Evolutionary conservation across 1,140 invertebrate species (phyloP).

Genomic region (Hycleus phaleratus): DNA sequence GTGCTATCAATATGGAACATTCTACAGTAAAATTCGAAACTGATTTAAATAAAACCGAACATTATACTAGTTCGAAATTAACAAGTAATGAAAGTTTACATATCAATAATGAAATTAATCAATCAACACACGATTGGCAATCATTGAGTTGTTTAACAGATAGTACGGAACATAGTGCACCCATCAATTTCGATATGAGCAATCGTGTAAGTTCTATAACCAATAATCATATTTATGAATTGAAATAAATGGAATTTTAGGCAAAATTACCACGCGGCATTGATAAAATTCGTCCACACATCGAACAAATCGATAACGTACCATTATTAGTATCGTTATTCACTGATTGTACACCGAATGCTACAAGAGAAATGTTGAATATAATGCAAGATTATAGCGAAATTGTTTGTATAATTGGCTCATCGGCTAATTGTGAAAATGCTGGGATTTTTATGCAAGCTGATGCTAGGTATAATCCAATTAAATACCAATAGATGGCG

Average conservation of each 20-base stretch:
- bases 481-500: background rate
- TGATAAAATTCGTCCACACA: conserved; percentile 92
- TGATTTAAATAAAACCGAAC: conserved; percentile 32
- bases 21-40: conserved; percentile 59
- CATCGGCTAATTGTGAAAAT: conserved; percentile 81
- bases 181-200: conserved; percentile 84
- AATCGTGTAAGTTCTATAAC: conserved; percentile 62
- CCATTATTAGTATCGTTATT: conserved; percentile 92
- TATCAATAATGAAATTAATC: conserved; percentile 4
- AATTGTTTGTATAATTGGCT: conserved; percentile 85
- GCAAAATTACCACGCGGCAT: conserved; percentile 93
- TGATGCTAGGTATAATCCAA: conserved; percentile 68
- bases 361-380: conserved; percentile 81
- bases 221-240: background rate
- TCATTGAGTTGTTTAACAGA: conserved; percentile 77
- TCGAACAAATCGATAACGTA: conserved; percentile 94
- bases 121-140: conserved; percentile 57
- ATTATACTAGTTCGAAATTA: conserved; percentile 1
- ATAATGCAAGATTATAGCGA: conserved; percentile 97
- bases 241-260: conserved; percentile 40
- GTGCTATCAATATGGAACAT: conserved; percentile 75
- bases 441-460: conserved; percentile 89
- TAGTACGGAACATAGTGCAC: conserved; percentile 81
- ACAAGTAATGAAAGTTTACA: conserved; percentile 19
- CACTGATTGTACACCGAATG: conserved; percentile 87